These are phyloP conservation scores for Loxodonta africana DNA, from an alignment of 2,113 vertebrate species.

Conservation along the genomic window DNA sequence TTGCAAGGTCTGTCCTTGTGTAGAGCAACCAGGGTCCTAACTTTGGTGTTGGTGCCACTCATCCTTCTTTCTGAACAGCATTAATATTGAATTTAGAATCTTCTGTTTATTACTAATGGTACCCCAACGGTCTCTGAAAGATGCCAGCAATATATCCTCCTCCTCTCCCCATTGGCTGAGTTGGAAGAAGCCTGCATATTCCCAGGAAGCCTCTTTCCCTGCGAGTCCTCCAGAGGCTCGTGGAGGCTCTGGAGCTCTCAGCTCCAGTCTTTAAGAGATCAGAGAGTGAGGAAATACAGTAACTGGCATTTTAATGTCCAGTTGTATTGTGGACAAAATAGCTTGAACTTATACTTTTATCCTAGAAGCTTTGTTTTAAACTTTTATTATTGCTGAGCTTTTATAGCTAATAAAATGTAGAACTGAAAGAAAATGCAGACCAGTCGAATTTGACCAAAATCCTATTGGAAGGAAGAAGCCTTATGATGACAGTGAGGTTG, in stretches of 20 bases:
- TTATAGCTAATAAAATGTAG: not conserved
- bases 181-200: not conserved
- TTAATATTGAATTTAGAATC: not conserved
- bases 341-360: not conserved
- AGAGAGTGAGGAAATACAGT: not conserved
- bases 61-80: not conserved
- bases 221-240: not conserved
- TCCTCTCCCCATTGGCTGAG: not conserved
- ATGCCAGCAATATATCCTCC: not conserved
- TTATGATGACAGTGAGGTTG: not conserved
- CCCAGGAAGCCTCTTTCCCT: not conserved
- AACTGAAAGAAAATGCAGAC: not conserved
- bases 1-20: not conserved
- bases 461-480: not conserved
- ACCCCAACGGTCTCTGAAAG: not conserved
- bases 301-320: not conserved
- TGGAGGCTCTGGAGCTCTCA: not conserved
- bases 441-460: not conserved
- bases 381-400: not conserved
- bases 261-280: not conserved
- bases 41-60: not conserved
- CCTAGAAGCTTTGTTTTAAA: constrained; percentile 7
- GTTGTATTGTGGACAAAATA: not conserved
- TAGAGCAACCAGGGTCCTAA: not conserved
- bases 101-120: not conserved